Evolutionary conservation across 1,140 invertebrate species (phyloP), one percentile per base, ranked within the genome.

Genomic region (Euura lappo): DNA sequence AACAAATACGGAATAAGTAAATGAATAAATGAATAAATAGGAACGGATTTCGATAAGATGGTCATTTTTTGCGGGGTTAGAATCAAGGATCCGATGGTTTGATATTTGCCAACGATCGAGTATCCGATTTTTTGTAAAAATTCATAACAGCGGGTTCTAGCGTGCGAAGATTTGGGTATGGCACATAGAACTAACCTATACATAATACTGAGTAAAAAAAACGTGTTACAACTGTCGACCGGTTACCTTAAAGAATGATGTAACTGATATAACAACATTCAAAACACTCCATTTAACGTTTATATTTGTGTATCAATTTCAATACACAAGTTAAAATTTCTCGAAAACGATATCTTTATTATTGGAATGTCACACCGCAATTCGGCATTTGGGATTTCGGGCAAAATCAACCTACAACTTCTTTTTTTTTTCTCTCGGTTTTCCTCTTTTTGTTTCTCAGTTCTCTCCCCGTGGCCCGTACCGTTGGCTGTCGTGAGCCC

Each of bases 321-420:
- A 73, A 80, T 79, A 78, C 73, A 80, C 81, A 77, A 80, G 69
- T 68, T 28, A 28, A 79, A 80, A 72, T 72, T 75, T 64, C 73
- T 74, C 68, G 45, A 74, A 78, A 68, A 72, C 67, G 72, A 28
- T 65, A 73, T 74, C 65, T 72, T 64, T 75, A 71, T 64, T 68
- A 78, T 76, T 74, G 74, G 74, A 77, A 75, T 73, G 73, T 78
- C 74, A 77, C 75, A 80, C 76, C 75, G 75, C 70, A 76, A 76
- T 70, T 78, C 74, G 80, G 76, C 76, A 82, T 79, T 79, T 78
- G 13, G 51, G 51, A 60, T 60, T 60, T 60, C 13, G 51, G 51
- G 51, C 51, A 60, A 60, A 60, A n/a, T 5, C 74, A 28, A 28
- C 28, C 28, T 28, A 28, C 28, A 28, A 28, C 28, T 28, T 28